Base-by-base conservation (phyloP, 2,888 invertebrate genomes). In the Gerris lacustris region DNA sequence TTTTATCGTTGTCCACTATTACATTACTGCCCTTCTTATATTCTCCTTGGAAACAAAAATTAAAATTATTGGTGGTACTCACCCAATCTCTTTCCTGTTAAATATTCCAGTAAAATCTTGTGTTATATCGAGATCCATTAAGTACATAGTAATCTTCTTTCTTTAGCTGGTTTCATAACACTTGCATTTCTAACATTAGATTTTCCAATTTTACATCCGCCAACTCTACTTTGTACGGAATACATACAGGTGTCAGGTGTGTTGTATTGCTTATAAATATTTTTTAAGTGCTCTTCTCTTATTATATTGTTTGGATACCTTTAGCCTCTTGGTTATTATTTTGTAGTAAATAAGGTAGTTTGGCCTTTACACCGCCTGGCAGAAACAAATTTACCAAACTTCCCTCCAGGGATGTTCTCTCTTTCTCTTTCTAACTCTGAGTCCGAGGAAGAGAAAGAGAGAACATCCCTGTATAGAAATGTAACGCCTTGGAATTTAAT, bases 61-160 rank as follows among this genome's bases (percentile, higher is more conserved):
- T 31, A 31, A 31, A 31, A 31, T 31, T 31, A 31, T 31, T 31
- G 31, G 31, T 31, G 4, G 31, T 31, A 31, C 31, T 31, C 31
- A 31, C 31, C 31, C 31, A n/a, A 31, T 31, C 31, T 31, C 31
- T 31, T 31, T 31, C 31, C 4, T 31, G 31, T 31, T 31, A 31
- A 31, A 31, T 31, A 31, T 31, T 31, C 31, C 31, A 2, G 31
- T 31, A 31, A 31, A 31, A 31, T 31, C 31, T 31, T 31, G 31
- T 31, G 31, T 31, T 31, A 62, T 62, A n/a, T 62, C 62, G n/a
- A 15, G n/a, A 62, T 62, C 62, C 62, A 62, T 62, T 62, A 62
- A n/a, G 62, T 62, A n/a, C n/a, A n/a, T n/a, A 62, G n/a, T 62
- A 62, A 62, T 62, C 62, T 62, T 62, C 62, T n/a, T 62, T 62